Evolutionary conservation across 1,140 invertebrate genomes (phyloP).

Genomic region (Acyrthosiphon pisum): DNA sequence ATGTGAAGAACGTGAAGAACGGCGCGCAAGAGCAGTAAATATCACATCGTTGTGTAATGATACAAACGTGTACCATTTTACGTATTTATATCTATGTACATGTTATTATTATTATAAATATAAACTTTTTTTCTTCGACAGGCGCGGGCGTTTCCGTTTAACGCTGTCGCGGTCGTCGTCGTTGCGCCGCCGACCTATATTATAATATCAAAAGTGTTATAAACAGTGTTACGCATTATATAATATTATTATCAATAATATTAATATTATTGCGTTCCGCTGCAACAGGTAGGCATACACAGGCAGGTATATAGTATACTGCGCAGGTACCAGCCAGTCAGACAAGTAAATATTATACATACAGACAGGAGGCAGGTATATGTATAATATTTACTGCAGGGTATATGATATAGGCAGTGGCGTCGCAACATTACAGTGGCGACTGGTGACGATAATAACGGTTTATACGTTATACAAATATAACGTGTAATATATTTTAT

Average conservation of each 20-base stretch:
- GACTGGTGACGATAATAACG: neutral
- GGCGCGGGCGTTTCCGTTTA: neutral
- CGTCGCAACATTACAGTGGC: too few species aligned
- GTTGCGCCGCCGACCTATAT: neutral
- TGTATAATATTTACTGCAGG: neutral
- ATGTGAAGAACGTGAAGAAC: neutral
- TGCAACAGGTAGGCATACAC: neutral
- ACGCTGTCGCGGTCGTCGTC: too few species aligned
- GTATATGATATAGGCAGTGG: neutral
- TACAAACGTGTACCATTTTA: neutral
- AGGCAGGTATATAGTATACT: too few species aligned
- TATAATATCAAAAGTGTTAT: neutral
- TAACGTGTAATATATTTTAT: neutral
- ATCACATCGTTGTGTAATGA: neutral
- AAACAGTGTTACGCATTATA: neutral
- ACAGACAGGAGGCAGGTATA: neutral
- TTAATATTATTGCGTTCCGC: neutral
- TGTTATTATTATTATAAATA: neutral
- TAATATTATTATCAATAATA: neutral
- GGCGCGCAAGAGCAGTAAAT: neutral
- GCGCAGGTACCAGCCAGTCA: too few species aligned
- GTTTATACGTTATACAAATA: neutral
- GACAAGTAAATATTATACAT: neutral
- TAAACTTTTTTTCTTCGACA: neutral
- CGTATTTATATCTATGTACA: too few species aligned